Percentiles rank a stretch among this genome's conserved stretches.
Evolutionary conservation across 2,113 vertebrate genomes (phyloP).

Genomic region (Opisthocomus hoazin): DNA sequence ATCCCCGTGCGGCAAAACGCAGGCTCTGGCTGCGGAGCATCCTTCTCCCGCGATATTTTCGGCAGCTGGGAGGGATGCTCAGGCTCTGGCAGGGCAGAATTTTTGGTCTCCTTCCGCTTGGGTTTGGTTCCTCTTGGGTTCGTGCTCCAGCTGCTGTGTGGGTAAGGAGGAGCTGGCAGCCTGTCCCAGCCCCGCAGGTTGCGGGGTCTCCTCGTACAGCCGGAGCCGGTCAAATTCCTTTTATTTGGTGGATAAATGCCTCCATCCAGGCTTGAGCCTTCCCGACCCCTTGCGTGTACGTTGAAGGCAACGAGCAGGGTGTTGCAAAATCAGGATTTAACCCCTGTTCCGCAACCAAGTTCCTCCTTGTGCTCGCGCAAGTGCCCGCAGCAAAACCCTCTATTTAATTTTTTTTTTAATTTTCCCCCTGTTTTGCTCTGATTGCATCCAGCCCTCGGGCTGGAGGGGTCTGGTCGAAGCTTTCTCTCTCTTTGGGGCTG

Average conservation of each 20-base stretch:
- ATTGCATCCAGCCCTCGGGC: accelerated
- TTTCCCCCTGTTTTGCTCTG: accelerated
- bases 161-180: neutral
- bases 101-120: accelerated
- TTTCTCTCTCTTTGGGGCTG: neutral
- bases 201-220: neutral
- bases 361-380: accelerated
- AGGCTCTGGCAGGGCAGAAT: accelerated
- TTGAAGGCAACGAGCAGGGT: neutral
- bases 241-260: neutral
- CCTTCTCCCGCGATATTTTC: neutral
- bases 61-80: neutral
- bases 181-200: accelerated
- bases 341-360: neutral
- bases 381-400: neutral
- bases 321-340: neutral
- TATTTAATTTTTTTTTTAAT: neutral
- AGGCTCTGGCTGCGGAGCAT: neutral
- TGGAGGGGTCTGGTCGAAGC: accelerated
- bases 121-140: neutral
- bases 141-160: accelerated
- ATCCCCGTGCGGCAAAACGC: accelerated
- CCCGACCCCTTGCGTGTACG: accelerated
- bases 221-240: neutral
- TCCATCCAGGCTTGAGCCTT: neutral